Evolutionary conservation across 2,888 invertebrate species (phyloP), one percentile per base, ranked within the genome.

Genomic region (Xestia sexstrigata): DNA sequence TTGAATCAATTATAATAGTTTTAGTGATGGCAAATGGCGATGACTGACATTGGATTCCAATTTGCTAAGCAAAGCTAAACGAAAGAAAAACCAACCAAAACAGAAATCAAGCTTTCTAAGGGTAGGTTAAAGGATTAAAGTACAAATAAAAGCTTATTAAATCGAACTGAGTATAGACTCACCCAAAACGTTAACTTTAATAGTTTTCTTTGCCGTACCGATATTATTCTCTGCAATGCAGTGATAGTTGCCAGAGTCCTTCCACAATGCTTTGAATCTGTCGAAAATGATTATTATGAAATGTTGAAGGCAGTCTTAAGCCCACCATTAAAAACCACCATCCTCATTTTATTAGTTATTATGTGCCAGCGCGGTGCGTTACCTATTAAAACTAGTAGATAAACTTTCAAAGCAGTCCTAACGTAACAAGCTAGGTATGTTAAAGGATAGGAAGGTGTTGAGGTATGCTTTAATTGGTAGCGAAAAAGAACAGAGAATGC

Each of bases 221-320:
- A 94, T 79, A 35, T 78, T 76, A 74, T 96, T 96, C 85, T 94
- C 91, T 0, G 95, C 96, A 5, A 93, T 87, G 58, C 96, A 96
- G n/a, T 92, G 90, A 70, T 96, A 96, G 15, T 89, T 89, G 0
- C 96, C 96, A 0, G 95, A 93, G 79, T 96, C 95, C 15, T 91
- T 92, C 71, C 86, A 86, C 13, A 85, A 62, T 0, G 95, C 94
- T 15, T 81, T 83, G 74, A 96, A 95, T 58, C 96, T 96, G 77
- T 26, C 45, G 1, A 66, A 69, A 52, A 20, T 55, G 0, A 70
- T 23, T 20, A n/a, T n/a, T 11, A 42, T 11, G 2, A 63, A 65
- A 42, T 39, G 8, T 60, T 60, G 30, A 60, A 30, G 9, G 20
- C 3, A 42, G 15, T n/a, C 15, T n/a, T n/a, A 42, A 65, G 15